Conservation (phyloP, 1,140 invertebrate species). For the Myzus persicae region DNA sequence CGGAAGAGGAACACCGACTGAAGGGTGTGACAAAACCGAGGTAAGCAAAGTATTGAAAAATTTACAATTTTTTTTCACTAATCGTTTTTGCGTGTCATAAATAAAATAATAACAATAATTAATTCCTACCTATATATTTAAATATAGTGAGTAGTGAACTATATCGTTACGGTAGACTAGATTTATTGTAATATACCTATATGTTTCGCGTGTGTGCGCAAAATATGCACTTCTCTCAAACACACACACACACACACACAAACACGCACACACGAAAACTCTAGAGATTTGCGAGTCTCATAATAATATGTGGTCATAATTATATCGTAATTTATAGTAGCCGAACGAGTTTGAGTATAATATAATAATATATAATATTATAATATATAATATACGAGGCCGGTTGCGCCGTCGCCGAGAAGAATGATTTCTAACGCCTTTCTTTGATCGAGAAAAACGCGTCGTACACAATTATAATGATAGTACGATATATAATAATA, state of each 20-base stretch:
- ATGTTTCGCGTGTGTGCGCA: not conserved
- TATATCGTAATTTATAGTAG: conserved; percentile 26
- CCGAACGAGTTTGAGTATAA: not conserved
- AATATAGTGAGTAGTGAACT: not conserved
- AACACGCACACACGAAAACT: not conserved
- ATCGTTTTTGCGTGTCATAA: not conserved
- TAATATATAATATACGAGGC: not conserved
- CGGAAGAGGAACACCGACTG: conserved; percentile 84
- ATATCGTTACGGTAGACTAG: not conserved
- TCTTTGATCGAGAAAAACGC: not conserved
- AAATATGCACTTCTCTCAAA: not conserved
- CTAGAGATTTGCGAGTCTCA: not conserved
- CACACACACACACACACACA: too few relatives aligned
- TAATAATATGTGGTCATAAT: not conserved
- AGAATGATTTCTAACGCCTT: conserved; percentile 19
- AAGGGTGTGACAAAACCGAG: conserved; percentile 94
- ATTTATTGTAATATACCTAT: not conserved
- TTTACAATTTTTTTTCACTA: not conserved
- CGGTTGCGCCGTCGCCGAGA: not conserved
- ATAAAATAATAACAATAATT: not conserved
- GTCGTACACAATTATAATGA: conserved; percentile 1
- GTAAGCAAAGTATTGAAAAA: conserved; percentile 60
- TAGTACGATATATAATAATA: not conserved
- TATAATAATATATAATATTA: conserved; percentile 18
- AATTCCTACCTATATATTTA: not conserved